Base-by-base conservation (phyloP, 2,888 invertebrate genomes). In the Furcula furcula region DNA sequence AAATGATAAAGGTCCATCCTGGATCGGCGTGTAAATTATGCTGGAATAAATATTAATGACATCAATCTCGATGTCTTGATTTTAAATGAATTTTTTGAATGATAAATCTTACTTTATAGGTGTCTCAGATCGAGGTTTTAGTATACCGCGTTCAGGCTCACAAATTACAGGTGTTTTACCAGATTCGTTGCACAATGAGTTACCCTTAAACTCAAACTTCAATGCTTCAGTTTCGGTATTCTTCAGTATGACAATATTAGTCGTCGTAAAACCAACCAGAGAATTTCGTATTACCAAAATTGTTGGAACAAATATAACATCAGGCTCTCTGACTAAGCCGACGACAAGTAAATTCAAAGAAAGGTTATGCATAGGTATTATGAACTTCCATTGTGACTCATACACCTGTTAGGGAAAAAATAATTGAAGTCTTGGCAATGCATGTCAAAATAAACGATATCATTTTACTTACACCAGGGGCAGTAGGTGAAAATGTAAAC, bases 301-400 rank as follows among this genome's bases (percentile, higher is more conserved):
- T 0, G 91, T 90, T 13, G 90, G 86, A 11, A 90, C 78, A 59
- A 93, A 92, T 30, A 83, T 76, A 3, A 94, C 89, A 11, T 89
- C 87, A 0, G 94, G 92, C 52, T 94, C 93, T 36, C 89, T 77
- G 0, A 93, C 92, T 27, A 86, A 68, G 7, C 93, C 93, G 11
- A 92, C 92, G 7, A 94, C 80, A 11, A 94, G 64, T 61, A 94
- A 89, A 39, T 87, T 73, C 31, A 90, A 88, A 15, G 77, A 73
- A 29, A 93, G 73, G 45, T 90, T 77, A 62, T 91, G 86, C 32
- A 86, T 76, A 2, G 91, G 90, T 51, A 94, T 92, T 10, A 72
- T 60, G 55, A 94, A 93, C 48, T 83, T 89, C 92, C 93, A 94
- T 60, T 91, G 91, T 0, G 91, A 92, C 73, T 94, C 93, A 43